Evolutionary conservation across 2,888 invertebrate species (phyloP), one percentile per base, ranked within the genome.

Genomic region (Clistopyga incitator): DNA sequence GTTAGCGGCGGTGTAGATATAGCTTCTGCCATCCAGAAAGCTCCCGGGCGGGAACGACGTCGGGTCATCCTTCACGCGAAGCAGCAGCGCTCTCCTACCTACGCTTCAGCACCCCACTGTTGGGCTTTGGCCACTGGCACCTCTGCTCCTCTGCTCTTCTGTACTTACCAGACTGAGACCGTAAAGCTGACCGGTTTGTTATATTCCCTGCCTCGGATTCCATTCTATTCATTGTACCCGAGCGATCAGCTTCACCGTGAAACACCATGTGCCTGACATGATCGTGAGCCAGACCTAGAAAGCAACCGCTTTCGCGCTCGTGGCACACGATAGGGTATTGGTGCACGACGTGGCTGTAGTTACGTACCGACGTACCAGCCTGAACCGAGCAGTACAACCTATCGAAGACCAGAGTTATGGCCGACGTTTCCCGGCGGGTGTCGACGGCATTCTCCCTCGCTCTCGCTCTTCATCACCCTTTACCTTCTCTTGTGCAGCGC

Each of bases 391-490:
- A 77, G 68, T 68, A 50, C 61, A 76, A 74, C 61, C 81, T 64
- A 74, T 80, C 78, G 70, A 81, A 78, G 65, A 47, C 54, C 79
- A 79, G 76, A 84, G 77, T 84, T 82, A 84, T 79, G 64, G 71
- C 61, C 77, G 61, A 71, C 68, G 72, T 74, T 81, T 71, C 64
- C 61, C 70, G 68, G 45, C 72, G 77, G 75, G 71, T 81, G 81
- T 85, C 79, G 80, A 81, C 75, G 80, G 61, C 75, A 75, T 86
- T 79, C 56, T 50, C 25, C 18, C 64, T 65, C 52, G n/a, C 54
- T 42, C 47, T 68, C 68, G 2, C 50, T 29, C 56, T 50, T 38
- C 38, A 38, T 70, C 42, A 8, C 65, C 42, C 76, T 47, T 64
- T 75, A 47, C 15, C 52, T 23, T 38, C 42, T 20, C 25, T 45